phyloP scores from a whole-genome alignment of 2,888 invertebrate genomes.

The Agrotis puta region DNA sequence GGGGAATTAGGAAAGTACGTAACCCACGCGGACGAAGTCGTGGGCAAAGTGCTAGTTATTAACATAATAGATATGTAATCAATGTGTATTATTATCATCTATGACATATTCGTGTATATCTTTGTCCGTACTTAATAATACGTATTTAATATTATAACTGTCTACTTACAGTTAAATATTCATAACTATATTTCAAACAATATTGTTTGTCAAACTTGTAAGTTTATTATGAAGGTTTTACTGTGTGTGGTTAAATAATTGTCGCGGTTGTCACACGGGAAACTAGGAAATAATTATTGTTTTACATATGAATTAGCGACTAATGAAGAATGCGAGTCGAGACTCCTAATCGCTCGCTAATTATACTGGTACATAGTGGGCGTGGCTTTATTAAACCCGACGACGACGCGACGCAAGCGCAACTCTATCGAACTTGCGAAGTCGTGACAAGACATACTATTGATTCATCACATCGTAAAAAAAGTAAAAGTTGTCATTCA shows the following conservation, averaged over 20 bases:
- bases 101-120: conserved; percentile 16
- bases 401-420: conserved; percentile 45
- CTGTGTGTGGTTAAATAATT: conserved; percentile 35
- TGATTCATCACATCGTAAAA: conserved; percentile 49
- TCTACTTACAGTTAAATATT: conserved; percentile 43
- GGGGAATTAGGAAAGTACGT: too few relatives aligned
- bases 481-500: conserved; percentile 62
- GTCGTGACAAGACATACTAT: conserved; percentile 42
- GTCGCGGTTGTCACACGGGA: conserved; percentile 61
- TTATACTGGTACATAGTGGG: conserved; percentile 63
- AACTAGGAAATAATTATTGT: conserved; percentile 59
- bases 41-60: too few relatives aligned
- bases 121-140: conserved; percentile 28
- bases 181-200: conserved; percentile 27
- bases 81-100: conserved; percentile 24
- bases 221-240: conserved; percentile 21
- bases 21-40: too few relatives aligned
- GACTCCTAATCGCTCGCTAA: conserved; percentile 65
- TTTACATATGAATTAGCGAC: conserved; percentile 58
- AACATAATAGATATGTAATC: conserved; percentile 18
- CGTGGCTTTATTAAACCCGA: conserved; percentile 64
- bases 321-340: conserved; percentile 54
- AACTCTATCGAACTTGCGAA: conserved; percentile 35
- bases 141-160: conserved; percentile 44
- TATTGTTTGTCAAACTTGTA: conserved; percentile 20